A percentile compares a stretch with the other conserved stretches of the same genome.
Conservation (phyloP, 2,797 vertebrate species). For the Anguilla pacifica region DNA sequence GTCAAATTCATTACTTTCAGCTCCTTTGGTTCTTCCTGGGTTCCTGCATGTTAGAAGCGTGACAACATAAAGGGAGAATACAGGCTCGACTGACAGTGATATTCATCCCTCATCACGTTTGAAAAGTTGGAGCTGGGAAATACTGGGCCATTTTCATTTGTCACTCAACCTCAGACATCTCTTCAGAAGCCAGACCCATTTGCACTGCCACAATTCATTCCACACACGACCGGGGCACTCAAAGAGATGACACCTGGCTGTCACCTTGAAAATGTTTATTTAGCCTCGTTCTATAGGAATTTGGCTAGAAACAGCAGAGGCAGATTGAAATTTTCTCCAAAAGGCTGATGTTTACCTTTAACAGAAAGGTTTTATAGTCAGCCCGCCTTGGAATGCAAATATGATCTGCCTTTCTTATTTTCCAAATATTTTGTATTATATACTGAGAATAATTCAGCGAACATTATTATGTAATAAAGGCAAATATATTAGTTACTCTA, state of each 20-base stretch:
- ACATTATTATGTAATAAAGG: too few species aligned
- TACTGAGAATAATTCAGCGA: too few species aligned
- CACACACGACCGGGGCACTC: constrained; percentile 51
- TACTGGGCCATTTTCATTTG: neutral
- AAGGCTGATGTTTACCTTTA: neutral
- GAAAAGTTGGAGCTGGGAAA: neutral
- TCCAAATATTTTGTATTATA: too few species aligned
- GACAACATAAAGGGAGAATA: neutral
- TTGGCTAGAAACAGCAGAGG: neutral
- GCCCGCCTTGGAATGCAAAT: too few species aligned
- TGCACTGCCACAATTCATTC: constrained; percentile 57
- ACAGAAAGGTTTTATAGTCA: neutral
- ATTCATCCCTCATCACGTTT: neutral
- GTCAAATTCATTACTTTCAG: too few species aligned
- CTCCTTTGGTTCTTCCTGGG: neutral
- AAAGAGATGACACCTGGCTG: constrained; percentile 58
- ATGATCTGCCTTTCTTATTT: too few species aligned
- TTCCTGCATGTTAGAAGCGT: neutral
- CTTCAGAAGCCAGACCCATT: constrained; percentile 50
- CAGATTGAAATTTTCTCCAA: neutral
- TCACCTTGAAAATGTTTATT: constrained; percentile 74
- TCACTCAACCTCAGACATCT: neutral
- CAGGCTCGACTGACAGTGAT: neutral
- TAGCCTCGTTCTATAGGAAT: constrained; percentile 53
- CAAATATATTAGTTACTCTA: too few species aligned